Percentiles rank a stretch among this genome's conserved stretches.
These are phyloP conservation scores for Laticauda colubrina DNA, from an alignment of 2,113 vertebrate species.

Conservation along the genomic window DNA sequence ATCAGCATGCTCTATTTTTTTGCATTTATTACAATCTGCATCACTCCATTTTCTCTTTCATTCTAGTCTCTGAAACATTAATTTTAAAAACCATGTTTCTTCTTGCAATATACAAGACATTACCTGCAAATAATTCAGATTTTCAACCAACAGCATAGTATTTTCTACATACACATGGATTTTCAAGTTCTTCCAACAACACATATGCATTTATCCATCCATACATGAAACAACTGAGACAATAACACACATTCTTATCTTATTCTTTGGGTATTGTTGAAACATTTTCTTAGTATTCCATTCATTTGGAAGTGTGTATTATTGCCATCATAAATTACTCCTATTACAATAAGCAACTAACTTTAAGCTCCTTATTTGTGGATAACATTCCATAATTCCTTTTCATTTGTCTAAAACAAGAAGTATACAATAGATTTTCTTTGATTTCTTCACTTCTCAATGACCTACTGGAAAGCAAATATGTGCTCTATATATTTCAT, in stretches of 20 bases:
- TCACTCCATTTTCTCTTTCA: background rate
- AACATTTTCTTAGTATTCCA: background rate
- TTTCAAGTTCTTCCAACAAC: no score
- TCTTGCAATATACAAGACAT: background rate
- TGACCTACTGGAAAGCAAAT: background rate
- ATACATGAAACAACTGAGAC: background rate
- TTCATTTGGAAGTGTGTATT: background rate
- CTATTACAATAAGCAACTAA: background rate
- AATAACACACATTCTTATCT: background rate
- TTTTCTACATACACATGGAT: background rate
- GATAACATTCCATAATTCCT: background rate
- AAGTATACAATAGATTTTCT: background rate
- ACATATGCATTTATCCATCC: background rate
- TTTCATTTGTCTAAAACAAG: background rate
- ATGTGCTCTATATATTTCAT: background rate
- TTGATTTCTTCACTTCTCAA: background rate
- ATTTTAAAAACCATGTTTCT: background rate
- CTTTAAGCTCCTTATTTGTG: background rate
- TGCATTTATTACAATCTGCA: background rate
- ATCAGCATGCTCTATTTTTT: background rate
- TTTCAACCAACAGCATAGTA: background rate
- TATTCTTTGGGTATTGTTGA: background rate
- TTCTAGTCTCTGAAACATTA: background rate
- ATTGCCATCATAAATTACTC: background rate
- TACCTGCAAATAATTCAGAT: background rate